Evolutionary conservation across 2,113 vertebrate genomes (phyloP).

Genomic region (Pseudopipra pipra): DNA sequence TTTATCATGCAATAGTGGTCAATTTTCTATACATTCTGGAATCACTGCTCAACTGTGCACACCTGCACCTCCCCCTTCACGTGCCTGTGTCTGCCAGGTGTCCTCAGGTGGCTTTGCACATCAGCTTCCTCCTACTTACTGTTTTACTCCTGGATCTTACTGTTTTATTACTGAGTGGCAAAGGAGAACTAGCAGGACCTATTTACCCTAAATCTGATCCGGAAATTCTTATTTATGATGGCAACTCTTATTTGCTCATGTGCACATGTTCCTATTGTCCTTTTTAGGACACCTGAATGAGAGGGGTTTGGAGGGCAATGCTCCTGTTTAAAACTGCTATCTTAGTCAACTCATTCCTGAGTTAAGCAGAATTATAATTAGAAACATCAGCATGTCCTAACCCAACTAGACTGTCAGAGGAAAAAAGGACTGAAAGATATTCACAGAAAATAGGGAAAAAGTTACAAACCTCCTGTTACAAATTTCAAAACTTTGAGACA

Average conservation of each 20-base stretch:
- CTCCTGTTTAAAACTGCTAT: background rate
- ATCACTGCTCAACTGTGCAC: background rate
- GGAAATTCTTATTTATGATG: background rate
- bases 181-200: background rate
- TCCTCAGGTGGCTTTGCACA: background rate
- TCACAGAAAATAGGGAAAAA: background rate
- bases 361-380: background rate
- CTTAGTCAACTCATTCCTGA: background rate
- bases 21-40: background rate
- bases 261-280: accelerated
- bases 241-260: background rate
- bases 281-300: background rate
- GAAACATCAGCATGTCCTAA: background rate
- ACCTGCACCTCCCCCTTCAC: background rate
- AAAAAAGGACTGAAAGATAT: background rate
- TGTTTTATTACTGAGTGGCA: background rate
- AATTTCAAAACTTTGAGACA: background rate
- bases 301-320: background rate
- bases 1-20: background rate
- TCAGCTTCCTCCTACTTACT: background rate
- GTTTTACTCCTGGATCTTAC: background rate
- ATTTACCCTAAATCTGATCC: background rate
- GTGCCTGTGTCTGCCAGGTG: background rate
- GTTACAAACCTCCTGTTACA: background rate
- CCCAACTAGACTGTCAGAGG: background rate